These are phyloP conservation scores for Andrena flavipes DNA, from an alignment of 2,888 invertebrate genomes.

Conservation along the genomic window DNA sequence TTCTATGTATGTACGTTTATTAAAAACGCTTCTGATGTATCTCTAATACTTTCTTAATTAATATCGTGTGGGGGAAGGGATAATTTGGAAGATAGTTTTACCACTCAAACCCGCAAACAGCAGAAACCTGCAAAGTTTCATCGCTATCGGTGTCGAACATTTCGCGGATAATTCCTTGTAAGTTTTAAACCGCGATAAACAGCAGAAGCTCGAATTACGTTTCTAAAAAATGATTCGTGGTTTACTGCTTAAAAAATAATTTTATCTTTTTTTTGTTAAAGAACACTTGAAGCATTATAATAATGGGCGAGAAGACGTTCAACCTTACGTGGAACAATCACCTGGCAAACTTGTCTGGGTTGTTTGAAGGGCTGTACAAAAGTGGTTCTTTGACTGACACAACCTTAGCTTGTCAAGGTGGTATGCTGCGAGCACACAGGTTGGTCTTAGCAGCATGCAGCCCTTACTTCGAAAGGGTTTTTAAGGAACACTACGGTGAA, in stretches of 20 bases:
- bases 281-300: slow-evolving; percentile 30
- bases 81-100: too few relatives aligned
- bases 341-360: slow-evolving; percentile 89
- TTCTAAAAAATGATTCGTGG: background rate
- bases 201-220: background rate
- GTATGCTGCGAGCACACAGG: slow-evolving; percentile 90
- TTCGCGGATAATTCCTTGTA: too few relatives aligned
- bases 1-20: too few relatives aligned
- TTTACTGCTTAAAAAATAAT: background rate
- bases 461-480: slow-evolving; percentile 91
- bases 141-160: too few relatives aligned
- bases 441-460: slow-evolving; percentile 91
- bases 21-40: too few relatives aligned
- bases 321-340: slow-evolving; percentile 91
- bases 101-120: too few relatives aligned
- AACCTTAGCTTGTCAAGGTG: slow-evolving; percentile 90
- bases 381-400: slow-evolving; percentile 90
- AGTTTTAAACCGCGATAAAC: too few relatives aligned
- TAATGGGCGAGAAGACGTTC: slow-evolving; percentile 88
- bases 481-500: slow-evolving; percentile 90
- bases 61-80: too few relatives aligned
- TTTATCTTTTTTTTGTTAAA: slow-evolving; percentile 10
- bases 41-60: too few relatives aligned
- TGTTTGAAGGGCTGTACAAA: slow-evolving; percentile 89
- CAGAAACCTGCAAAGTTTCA: too few relatives aligned